Percentiles rank a stretch among this genome's conserved stretches.
Conservation (phyloP, 2,888 invertebrate genomes). For the Plebejus argus region DNA sequence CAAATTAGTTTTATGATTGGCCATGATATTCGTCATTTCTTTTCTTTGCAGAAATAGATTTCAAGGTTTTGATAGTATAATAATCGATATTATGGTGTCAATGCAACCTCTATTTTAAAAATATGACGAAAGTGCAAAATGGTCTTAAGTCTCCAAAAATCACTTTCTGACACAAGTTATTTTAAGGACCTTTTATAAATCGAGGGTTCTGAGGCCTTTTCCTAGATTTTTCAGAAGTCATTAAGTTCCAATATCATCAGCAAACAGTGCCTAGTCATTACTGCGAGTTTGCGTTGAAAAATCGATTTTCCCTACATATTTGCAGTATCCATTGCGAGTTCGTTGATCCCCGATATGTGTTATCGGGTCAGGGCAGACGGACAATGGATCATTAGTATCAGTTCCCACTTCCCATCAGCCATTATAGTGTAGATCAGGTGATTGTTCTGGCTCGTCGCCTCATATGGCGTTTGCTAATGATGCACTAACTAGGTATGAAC, state of each 20-base stretch:
- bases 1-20: neutral
- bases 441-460: constrained; percentile 6
- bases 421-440: neutral
- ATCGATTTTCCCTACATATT: neutral
- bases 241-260: no score
- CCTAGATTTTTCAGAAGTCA: no score
- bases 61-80: neutral
- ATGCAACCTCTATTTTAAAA: no score
- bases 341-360: constrained; percentile 1
- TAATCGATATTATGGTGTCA: no score
- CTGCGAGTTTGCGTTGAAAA: neutral
- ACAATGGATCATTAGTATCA: constrained; percentile 2
- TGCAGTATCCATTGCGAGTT: neutral
- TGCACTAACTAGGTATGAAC: neutral
- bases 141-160: no score
- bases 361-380: constrained; percentile 4
- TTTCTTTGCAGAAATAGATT: neutral
- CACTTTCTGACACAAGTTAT: no score
- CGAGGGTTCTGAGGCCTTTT: no score
- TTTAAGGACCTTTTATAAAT: no score
- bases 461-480: neutral
- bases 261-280: no score
- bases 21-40: neutral
- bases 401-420: constrained; percentile 8
- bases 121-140: no score